Conservation (phyloP, 1,140 invertebrate species). For the Heliconius nattereri region DNA sequence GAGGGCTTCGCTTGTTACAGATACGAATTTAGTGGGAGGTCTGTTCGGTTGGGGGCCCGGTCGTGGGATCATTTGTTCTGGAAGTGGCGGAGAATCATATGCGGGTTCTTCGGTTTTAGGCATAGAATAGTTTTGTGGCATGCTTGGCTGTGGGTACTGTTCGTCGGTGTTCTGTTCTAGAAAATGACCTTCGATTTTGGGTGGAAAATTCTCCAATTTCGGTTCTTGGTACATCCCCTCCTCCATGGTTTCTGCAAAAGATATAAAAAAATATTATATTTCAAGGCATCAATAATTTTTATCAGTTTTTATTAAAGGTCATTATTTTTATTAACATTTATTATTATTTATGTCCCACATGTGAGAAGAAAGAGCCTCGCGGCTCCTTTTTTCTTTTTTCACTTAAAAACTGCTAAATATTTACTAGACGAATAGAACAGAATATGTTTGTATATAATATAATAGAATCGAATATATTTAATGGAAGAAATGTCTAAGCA, state of each 20-base stretch:
- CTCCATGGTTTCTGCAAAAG: constrained; percentile 26
- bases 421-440: too few relatives aligned
- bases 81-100: constrained; percentile 5
- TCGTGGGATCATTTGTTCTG: constrained; percentile 36
- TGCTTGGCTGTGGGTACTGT: constrained; percentile 27
- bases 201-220: constrained; percentile 24
- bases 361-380: too few relatives aligned
- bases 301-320: background rate
- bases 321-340: too few relatives aligned
- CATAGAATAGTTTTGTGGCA: constrained; percentile 37
- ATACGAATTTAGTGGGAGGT: constrained; percentile 61
- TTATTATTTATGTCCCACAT: too few relatives aligned
- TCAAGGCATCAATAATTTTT: background rate
- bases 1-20: constrained; percentile 58
- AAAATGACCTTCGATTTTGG: constrained; percentile 35
- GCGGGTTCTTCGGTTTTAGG: constrained; percentile 27
- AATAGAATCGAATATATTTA: too few relatives aligned
- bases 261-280: background rate
- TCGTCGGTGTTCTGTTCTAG: constrained; percentile 35
- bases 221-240: constrained; percentile 24
- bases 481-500: too few relatives aligned
- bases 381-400: too few relatives aligned
- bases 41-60: constrained; percentile 42
- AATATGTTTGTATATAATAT: too few relatives aligned
- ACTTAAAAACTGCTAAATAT: too few relatives aligned